phyloP scores from a whole-genome alignment of 1,140 invertebrate species.

The Trachymyrmex cornetzi region DNA sequence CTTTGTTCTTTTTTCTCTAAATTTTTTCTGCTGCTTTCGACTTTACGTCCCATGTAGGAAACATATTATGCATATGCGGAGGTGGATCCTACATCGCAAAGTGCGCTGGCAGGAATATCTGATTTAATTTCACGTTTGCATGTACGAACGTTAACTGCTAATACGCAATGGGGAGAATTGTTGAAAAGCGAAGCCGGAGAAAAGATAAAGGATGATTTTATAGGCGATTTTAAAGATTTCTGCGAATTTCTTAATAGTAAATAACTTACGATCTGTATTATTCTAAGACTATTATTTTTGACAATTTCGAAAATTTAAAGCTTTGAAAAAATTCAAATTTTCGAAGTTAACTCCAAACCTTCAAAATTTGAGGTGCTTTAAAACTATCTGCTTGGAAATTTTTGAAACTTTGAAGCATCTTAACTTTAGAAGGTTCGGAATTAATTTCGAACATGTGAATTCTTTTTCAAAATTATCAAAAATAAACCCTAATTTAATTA shows the following conservation, averaged over 20 bases:
- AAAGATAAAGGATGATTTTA: conserved; percentile 86
- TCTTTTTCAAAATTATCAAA: too few species aligned
- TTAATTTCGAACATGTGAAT: too few species aligned
- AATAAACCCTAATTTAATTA: not conserved
- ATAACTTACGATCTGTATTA: conserved; percentile 45
- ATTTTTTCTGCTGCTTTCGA: not conserved
- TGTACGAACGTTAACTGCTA: conserved; percentile 83
- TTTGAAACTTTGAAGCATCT: too few species aligned
- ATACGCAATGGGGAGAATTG: conserved; percentile 87
- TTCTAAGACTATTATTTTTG: too few species aligned
- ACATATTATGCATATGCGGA: conserved; percentile 83
- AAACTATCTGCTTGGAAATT: too few species aligned
- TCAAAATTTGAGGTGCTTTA: too few species aligned
- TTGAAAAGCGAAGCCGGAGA: conserved; percentile 84
- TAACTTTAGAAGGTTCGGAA: too few species aligned
- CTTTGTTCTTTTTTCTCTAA: not conserved
- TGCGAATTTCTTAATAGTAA: conserved; percentile 87
- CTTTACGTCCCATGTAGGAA: conserved; percentile 76
- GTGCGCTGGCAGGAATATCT: conserved; percentile 84
- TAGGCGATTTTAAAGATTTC: conserved; percentile 87
- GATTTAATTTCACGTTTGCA: conserved; percentile 85
- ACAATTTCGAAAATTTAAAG: too few species aligned
- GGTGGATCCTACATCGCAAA: conserved; percentile 78
- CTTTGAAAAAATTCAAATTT: too few species aligned
- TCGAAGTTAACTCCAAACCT: too few species aligned